Conservation (phyloP, 1,140 invertebrate species). For the Monomorium pharaonis region DNA sequence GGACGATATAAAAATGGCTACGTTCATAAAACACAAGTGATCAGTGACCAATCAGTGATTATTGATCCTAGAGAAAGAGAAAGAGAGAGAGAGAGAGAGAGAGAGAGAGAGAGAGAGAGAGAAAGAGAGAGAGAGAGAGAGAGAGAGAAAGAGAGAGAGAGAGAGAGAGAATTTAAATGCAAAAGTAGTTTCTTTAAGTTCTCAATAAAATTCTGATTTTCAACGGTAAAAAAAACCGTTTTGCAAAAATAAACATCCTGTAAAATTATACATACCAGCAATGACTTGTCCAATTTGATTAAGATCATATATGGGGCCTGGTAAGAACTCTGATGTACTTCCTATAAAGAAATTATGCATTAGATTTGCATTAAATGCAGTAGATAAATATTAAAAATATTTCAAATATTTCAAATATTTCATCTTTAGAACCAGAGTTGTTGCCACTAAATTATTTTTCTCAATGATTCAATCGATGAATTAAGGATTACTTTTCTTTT, state of each 20-base stretch:
- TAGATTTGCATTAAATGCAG: conserved; percentile 71
- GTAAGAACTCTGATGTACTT: conserved; percentile 82
- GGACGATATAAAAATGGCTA: no score
- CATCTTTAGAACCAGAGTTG: conserved; percentile 7
- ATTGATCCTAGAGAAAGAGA: no score
- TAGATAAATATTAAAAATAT: conserved; percentile 16
- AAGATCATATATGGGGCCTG: conserved; percentile 90
- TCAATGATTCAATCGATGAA: conserved; percentile 25
- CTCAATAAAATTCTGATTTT: neutral
- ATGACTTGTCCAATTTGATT: conserved; percentile 94
- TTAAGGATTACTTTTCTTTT: neutral
- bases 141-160: no score
- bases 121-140: no score
- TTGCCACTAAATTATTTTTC: neutral
- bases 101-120: no score
- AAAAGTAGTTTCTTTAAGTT: neutral
- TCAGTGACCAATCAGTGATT: no score
- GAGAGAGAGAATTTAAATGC: conserved; percentile 10
- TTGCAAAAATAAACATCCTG: no score
- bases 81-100: no score
- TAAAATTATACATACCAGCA: conserved; percentile 88
- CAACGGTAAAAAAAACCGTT: no score
- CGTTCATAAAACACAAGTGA: no score
- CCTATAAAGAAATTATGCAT: conserved; percentile 82
- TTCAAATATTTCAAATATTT: conserved; percentile 13